Conservation (phyloP, 2,797 vertebrate species). For the Rachycentron canadum region DNA sequence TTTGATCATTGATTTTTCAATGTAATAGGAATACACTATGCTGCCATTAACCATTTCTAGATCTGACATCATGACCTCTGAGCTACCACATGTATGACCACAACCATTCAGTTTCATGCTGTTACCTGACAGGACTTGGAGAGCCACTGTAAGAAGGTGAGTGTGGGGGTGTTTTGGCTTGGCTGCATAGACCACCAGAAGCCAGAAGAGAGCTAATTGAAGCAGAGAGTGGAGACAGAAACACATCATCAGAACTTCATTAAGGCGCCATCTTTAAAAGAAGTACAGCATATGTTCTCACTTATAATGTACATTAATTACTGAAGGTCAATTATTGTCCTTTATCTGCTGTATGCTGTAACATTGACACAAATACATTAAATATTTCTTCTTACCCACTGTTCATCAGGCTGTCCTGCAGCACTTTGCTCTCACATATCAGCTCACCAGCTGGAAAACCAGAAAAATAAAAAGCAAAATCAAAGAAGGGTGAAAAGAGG, state of each 20-base stretch:
- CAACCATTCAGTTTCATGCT: neutral
- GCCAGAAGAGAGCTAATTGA: slow-evolving; percentile 90
- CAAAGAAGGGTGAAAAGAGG: neutral
- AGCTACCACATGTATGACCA: neutral
- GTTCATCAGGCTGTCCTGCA: slow-evolving; percentile 95
- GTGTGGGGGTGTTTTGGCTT: slow-evolving; percentile 90
- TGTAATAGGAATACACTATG: neutral
- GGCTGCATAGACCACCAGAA: slow-evolving; percentile 89
- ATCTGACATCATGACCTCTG: neutral
- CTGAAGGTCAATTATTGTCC: neutral
- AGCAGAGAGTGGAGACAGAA: slow-evolving; percentile 2
- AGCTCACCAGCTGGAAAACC: slow-evolving; percentile 87
- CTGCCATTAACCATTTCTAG: neutral
- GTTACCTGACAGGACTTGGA: slow-evolving; percentile 90
- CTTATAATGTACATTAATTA: slow-evolving; percentile 7
- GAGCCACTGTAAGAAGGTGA: slow-evolving; percentile 91
- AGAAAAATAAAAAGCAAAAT: slow-evolving; percentile 6
- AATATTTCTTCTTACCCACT: slow-evolving; percentile 88
- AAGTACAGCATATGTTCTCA: neutral
- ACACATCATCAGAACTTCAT: slow-evolving; percentile 4
- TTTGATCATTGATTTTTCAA: neutral
- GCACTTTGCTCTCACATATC: slow-evolving; percentile 89
- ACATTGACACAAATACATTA: slow-evolving; percentile 5
- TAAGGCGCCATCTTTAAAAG: neutral
- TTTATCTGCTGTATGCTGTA: neutral